Percentiles rank a stretch among this genome's conserved stretches.
Evolutionary conservation across 2,797 vertebrate species (phyloP).

Genomic region (Acropternis orthonyx): DNA sequence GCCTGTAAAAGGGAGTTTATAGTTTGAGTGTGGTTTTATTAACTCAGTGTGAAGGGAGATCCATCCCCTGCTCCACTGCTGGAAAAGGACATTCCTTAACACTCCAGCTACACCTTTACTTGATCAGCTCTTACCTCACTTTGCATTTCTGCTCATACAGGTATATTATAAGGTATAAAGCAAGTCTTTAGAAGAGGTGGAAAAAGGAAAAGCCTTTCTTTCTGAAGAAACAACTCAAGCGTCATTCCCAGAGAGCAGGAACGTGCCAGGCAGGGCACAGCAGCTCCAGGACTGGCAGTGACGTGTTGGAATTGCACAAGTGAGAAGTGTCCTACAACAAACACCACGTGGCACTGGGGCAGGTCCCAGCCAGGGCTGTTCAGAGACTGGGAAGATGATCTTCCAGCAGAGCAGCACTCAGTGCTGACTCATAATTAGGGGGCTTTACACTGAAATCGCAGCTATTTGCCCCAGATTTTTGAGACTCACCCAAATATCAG

Average conservation of each 20-base stretch:
- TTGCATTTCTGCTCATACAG: background rate
- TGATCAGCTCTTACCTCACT: background rate
- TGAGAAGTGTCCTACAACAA: background rate
- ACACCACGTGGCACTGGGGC: background rate
- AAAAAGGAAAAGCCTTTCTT: background rate
- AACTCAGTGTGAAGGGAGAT: background rate
- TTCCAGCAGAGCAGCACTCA: background rate
- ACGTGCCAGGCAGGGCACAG: fast-evolving
- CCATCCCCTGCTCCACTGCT: background rate
- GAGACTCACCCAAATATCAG: background rate
- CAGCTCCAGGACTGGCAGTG: background rate
- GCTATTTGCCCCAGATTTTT: background rate
- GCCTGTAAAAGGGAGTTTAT: background rate
- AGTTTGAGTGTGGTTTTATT: background rate
- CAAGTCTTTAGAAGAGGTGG: background rate
- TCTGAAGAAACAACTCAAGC: background rate
- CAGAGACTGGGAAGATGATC: background rate
- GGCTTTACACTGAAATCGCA: background rate
- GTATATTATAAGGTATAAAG: background rate
- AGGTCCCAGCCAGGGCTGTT: background rate
- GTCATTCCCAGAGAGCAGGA: background rate
- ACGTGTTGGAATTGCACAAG: background rate
- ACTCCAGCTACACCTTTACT: background rate
- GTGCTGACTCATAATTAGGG: background rate
- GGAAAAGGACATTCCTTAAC: background rate